Base-by-base conservation (phyloP, 2,888 invertebrate species). In the Priocnemis perturbator region DNA sequence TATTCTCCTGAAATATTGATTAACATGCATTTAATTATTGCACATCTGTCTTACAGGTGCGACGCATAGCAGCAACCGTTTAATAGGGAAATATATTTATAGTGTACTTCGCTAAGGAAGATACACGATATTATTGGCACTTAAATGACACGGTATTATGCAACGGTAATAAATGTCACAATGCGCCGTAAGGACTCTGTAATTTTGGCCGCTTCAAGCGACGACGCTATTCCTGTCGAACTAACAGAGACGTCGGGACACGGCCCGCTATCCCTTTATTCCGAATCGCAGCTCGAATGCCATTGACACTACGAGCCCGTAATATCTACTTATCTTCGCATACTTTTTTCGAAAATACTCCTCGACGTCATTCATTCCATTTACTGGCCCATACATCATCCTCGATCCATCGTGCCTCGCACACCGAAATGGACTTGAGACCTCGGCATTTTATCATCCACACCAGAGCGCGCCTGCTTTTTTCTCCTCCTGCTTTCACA, bases 131-230 rank as follows among this genome's bases (percentile, higher is more conserved):
- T 69, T 79, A 80, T 75, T 75, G 73, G 65, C 75, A 69, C 69
- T 76, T 78, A 81, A 79, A 79, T 78, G 74, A 81, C 73, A 81
- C 69, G 78, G 73, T 81, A 76, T 76, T 81, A 78, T 62, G 63
- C 60, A 61, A 60, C 59, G 71, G 74, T 65, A 78, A 81, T 79
- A 79, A 79, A 79, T 80, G 81, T 80, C 79, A 80, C 81, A 78
- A 73, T 78, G 57, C 56, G 23, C 52, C 66, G 71, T 79, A 79
- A 79, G 78, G 68, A 60, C 78, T 64, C 64, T 78, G 68, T 74
- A 81, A 79, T 79, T 81, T 79, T 60, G 71, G 63, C 71, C 81
- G 52, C 63, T 74, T 74, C 75, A 67, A 37, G 37, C 7, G 37
- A 67, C 67, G 68, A 60, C 56, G 60, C 58, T 63, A 59, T 55